Evolutionary conservation across 2,888 invertebrate genomes (phyloP).

Genomic region (Lycaena phlaeas): DNA sequence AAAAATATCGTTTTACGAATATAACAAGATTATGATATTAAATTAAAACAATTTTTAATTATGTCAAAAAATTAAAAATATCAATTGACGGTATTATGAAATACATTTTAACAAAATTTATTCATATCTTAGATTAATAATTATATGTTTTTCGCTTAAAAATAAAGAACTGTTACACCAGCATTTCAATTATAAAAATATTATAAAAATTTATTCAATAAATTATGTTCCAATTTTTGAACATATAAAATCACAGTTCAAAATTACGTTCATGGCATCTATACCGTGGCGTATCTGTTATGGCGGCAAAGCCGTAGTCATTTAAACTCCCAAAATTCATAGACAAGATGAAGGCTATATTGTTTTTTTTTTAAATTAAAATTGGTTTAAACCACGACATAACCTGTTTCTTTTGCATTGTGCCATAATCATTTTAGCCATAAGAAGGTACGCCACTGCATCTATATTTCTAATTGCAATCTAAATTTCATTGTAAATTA

Average conservation of each 20-base stretch:
- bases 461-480: slow-evolving; percentile 37
- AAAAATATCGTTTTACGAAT: slow-evolving; percentile 57
- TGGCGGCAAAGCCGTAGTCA: no score
- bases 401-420: no score
- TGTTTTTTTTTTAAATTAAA: no score
- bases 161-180: slow-evolving; percentile 5
- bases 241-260: slow-evolving; percentile 68
- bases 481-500: slow-evolving; percentile 29
- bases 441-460: no score
- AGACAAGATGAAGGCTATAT: no score
- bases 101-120: slow-evolving; percentile 16
- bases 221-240: slow-evolving; percentile 44
- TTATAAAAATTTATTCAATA: slow-evolving; percentile 26
- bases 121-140: slow-evolving; percentile 16
- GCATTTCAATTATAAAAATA: slow-evolving; percentile 1
- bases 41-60: slow-evolving; percentile 14
- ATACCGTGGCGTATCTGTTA: no score
- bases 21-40: slow-evolving; percentile 24
- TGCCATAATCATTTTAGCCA: no score
- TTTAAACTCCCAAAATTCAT: no score
- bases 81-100: slow-evolving; percentile 12
- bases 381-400: no score
- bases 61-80: slow-evolving; percentile 18
- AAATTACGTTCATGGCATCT: slow-evolving; percentile 66
- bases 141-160: slow-evolving; percentile 9